Conservation (phyloP, 30 jellyfish, hydroid and myxozoan genomes). For the Chrysaora quinquecirrha region DNA sequence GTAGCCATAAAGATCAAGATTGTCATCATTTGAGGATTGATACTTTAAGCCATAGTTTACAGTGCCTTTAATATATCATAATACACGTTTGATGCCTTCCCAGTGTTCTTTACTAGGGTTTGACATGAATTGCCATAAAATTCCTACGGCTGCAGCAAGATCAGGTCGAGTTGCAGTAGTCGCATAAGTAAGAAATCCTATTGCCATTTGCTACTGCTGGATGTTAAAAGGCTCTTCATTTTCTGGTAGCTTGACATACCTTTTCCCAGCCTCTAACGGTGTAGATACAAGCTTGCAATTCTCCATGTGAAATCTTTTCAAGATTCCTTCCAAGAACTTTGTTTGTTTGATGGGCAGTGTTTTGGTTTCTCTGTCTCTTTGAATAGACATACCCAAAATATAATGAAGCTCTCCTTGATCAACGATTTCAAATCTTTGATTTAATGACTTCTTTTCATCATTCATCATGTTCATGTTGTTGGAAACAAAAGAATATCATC, state of each 20-base stretch:
- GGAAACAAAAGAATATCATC: slow-evolving; percentile 43
- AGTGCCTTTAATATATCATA: too few relatives aligned
- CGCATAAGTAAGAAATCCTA: neutral
- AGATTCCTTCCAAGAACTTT: slow-evolving; percentile 32
- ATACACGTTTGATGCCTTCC: too few relatives aligned
- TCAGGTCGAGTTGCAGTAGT: neutral
- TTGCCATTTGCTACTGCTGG: too few relatives aligned
- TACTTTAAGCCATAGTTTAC: too few relatives aligned
- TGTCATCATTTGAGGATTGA: too few relatives aligned
- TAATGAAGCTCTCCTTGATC: slow-evolving; percentile 49
- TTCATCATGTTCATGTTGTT: slow-evolving; percentile 27
- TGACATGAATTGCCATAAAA: too few relatives aligned
- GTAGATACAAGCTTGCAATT: slow-evolving; percentile 59
- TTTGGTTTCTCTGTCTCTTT: slow-evolving; percentile 41
- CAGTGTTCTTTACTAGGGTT: too few relatives aligned
- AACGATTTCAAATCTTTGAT: slow-evolving; percentile 42
- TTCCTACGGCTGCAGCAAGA: too few relatives aligned
- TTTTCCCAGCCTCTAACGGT: slow-evolving; percentile 23
- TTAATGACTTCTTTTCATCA: slow-evolving; percentile 26
- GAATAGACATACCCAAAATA: slow-evolving; percentile 53
- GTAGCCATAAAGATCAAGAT: too few relatives aligned
- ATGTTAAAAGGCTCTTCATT: neutral
- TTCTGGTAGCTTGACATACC: slow-evolving; percentile 13
- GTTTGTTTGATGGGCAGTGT: slow-evolving; percentile 32
- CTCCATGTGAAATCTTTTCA: slow-evolving; percentile 52